Base-by-base conservation (phyloP, 2,113 vertebrate species). In the Phrynosoma platyrhinos region DNA sequence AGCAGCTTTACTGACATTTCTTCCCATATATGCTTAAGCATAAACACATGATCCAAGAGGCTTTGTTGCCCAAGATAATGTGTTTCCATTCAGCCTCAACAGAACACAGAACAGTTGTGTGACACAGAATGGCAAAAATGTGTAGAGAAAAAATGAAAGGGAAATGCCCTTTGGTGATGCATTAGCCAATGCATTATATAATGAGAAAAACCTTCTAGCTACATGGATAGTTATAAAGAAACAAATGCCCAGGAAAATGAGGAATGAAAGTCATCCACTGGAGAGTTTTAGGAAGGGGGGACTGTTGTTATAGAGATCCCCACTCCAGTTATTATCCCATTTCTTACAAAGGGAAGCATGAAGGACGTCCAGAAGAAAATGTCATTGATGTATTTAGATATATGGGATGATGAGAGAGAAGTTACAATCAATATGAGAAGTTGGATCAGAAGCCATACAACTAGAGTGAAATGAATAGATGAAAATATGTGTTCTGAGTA, bases 11-110 rank as follows among this genome's bases (percentile, higher is more conserved):
- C 9, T 84, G n/a, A 58, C 71, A 62, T 84, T 74, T 81, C 85
- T 81, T 58, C 68, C 30, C 71, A 40, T 87, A 30, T 36, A 42
- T 58, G 66, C 78, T 72, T 87, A 87, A 87, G 68, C 40, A 86
- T 47, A 86, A 87, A 87, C 66, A 87, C n/a, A 55, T 87, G 52
- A 80, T 55, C 25, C 79, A 23, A 40, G 66, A 69, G 23, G 21
- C 62, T 86, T 86, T 86, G 21, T 87, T 72, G 32, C 72, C 3
- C 77, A 72, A 72, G n/a, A 52, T 87, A 72, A 72, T 72, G 18
- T 81, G 85, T 80, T 87, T 87, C 78, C 64, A 71, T 87, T 87
- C 77, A 55, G 47, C 64, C 71, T 72, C 64, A 80, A 66, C 30
- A 79, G 47, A 76, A 86, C 58, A 27, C 76, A 86, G 75, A 78